Percentiles rank a stretch among this genome's conserved stretches.
These are phyloP conservation scores for Spinus olivaceus DNA, from an alignment of 2,797 vertebrate species.

Conservation along the genomic window DNA sequence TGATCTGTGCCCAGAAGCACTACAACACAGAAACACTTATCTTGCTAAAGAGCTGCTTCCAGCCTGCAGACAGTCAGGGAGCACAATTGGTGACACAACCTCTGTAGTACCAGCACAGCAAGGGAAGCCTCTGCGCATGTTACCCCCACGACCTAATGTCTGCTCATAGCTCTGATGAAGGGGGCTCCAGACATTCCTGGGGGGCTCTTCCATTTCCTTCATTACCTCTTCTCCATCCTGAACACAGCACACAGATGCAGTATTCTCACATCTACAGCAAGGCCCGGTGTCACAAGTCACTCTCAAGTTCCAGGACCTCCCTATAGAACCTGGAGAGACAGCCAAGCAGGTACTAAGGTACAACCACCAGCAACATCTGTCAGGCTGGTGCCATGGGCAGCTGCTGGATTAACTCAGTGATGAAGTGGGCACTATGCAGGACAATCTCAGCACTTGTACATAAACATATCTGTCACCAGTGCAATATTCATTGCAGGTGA, in stretches of 20 bases:
- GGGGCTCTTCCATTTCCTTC: not conserved
- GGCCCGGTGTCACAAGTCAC: not conserved
- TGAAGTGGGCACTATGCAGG: not conserved
- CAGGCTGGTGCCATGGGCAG: not conserved
- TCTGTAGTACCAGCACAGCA: not conserved
- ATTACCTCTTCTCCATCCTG: not conserved
- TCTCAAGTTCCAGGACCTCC: not conserved
- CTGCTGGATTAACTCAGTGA: not conserved
- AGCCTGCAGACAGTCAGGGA: not conserved
- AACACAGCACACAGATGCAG: not conserved
- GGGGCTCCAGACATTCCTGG: not conserved
- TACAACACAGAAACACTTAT: not conserved
- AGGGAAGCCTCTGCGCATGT: not conserved
- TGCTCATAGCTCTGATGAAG: not conserved
- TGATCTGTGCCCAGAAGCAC: not conserved
- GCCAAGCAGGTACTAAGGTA: not conserved
- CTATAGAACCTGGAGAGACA: not conserved
- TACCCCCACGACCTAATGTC: too few relatives aligned
- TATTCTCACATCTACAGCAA: not conserved
- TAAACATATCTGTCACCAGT: not conserved
- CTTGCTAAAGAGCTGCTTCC: not conserved
- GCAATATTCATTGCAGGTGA: not conserved
- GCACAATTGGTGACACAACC: rapidly evolving
- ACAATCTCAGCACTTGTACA: rapidly evolving
- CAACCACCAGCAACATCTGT: not conserved